Evolutionary conservation across 2,888 invertebrate genomes (phyloP).

Genomic region (Cryptus viduatorius): DNA sequence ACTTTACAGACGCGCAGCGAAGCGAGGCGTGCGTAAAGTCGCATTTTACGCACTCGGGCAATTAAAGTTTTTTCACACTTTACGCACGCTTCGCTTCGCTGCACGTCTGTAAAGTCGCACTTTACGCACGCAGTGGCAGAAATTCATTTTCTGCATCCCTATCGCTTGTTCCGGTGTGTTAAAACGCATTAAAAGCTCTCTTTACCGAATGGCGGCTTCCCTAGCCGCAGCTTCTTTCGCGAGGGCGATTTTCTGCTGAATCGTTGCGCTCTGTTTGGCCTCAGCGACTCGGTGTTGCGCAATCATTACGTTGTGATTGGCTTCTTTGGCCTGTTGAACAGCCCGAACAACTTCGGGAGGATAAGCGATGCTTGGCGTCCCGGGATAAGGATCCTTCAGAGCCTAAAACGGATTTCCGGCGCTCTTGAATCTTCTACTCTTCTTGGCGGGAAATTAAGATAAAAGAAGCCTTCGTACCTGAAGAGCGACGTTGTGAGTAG

Average conservation of each 20-base stretch:
- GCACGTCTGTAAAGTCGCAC: too few species aligned
- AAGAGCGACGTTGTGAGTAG: constrained; percentile 81
- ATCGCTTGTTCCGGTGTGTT: too few species aligned
- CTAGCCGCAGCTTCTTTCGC: constrained; percentile 90
- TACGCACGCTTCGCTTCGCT: too few species aligned
- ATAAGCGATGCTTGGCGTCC: constrained; percentile 84
- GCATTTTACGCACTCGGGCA: too few species aligned
- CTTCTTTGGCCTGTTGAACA: constrained; percentile 91
- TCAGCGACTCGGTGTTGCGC: constrained; percentile 91
- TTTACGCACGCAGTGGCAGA: too few species aligned
- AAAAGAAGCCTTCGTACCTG: constrained; percentile 76
- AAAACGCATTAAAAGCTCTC: not conserved
- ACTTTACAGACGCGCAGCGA: too few species aligned
- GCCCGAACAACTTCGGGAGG: constrained; percentile 90
- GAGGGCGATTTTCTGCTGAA: constrained; percentile 90
- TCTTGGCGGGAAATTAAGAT: too few species aligned
- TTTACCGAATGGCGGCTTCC: constrained; percentile 81
- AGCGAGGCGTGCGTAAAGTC: too few species aligned
- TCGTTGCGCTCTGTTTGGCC: constrained; percentile 90
- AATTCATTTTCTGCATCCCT: not conserved
- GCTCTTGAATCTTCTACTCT: not conserved
- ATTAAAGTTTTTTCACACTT: too few species aligned
- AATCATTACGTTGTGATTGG: constrained; percentile 89
- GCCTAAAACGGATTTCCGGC: constrained; percentile 74
- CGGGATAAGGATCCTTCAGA: constrained; percentile 76